A percentile compares a stretch with the other conserved stretches of the same genome.
phyloP scores from a whole-genome alignment of 2,888 invertebrate genomes.

The Allolobophora icterica region DNA sequence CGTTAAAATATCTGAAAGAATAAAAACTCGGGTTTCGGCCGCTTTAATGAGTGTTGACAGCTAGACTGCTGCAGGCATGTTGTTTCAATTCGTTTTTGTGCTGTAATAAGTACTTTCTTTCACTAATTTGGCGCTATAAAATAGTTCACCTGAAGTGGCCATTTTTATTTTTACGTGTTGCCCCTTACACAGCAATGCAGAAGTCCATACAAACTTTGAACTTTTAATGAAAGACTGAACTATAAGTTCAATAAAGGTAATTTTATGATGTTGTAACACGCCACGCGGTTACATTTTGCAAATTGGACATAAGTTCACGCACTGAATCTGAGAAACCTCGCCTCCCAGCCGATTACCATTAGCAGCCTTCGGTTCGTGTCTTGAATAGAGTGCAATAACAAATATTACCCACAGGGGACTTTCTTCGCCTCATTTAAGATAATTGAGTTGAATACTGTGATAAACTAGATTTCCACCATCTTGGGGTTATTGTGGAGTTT shows the following conservation, averaged over 20 bases:
- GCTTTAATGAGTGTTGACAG: constrained; percentile 4
- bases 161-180: constrained; percentile 24
- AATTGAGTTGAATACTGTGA: not conserved
- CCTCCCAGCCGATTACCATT: not conserved
- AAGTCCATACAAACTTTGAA: not conserved
- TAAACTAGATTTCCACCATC: not conserved
- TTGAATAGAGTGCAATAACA: not conserved
- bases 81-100: not conserved
- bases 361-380: not conserved
- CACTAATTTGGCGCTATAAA: not conserved
- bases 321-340: not conserved
- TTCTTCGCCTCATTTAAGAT: not conserved
- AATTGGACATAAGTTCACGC: not conserved
- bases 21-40: not conserved
- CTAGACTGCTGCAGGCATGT: not conserved
- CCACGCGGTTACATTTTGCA: not conserved
- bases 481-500: not conserved
- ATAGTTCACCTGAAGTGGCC: constrained; percentile 13
- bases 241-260: not conserved
- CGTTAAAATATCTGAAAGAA: not conserved
- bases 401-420: not conserved
- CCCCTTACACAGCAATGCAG: not conserved
- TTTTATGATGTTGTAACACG: not conserved
- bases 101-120: not conserved
- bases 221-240: not conserved